A percentile compares a stretch with the other conserved stretches of the same genome.
Evolutionary conservation across 2,113 vertebrate genomes (phyloP).

Genomic region (Microtus montanus): DNA sequence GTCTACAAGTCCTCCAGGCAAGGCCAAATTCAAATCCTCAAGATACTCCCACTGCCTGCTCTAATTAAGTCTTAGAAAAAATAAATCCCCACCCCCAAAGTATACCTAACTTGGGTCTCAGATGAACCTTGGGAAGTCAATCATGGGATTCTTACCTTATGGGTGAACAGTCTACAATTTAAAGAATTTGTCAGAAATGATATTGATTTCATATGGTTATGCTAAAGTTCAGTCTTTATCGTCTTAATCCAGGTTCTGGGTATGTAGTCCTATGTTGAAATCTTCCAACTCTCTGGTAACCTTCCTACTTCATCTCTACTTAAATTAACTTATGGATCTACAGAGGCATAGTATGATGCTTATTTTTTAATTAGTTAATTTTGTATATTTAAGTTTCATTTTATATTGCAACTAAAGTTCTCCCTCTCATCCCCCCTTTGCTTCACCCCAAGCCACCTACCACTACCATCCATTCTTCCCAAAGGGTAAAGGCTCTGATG

Average conservation of each 20-base stretch:
- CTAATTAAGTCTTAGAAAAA: not conserved
- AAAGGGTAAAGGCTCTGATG: too few species aligned
- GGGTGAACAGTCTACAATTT: not conserved
- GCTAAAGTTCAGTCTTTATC: not conserved
- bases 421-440: too few species aligned
- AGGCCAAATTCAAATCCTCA: not conserved
- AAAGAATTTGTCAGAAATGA: not conserved
- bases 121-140: not conserved
- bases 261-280: not conserved
- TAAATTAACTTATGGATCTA: not conserved
- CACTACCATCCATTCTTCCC: too few species aligned
- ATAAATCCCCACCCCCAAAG: not conserved
- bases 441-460: too few species aligned
- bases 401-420: too few species aligned
- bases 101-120: not conserved
- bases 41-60: not conserved
- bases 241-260: not conserved
- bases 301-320: not conserved
- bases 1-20: not conserved
- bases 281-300: not conserved
- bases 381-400: too few species aligned
- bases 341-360: not conserved
- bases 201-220: not conserved
- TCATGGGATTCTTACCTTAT: not conserved
- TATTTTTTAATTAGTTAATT: not conserved